phyloP scores from a whole-genome alignment of 2,888 invertebrate genomes.

The Morinoia aosen region DNA sequence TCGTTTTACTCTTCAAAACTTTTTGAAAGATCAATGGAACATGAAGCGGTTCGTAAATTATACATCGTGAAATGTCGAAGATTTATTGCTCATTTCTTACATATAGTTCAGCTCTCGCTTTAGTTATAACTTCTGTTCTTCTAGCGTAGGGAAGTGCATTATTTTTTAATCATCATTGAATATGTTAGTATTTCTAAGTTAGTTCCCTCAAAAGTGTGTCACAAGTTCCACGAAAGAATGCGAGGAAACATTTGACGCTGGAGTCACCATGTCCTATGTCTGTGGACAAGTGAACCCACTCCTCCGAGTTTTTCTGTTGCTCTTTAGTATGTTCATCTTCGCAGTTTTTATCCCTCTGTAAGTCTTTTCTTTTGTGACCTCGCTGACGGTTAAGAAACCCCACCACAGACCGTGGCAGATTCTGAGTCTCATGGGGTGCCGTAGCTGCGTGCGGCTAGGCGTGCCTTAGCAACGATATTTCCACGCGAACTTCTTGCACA shows the following conservation, averaged over 20 bases:
- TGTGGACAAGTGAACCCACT: neutral
- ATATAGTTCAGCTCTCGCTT: neutral
- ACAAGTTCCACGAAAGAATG: neutral
- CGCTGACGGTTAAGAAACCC: neutral
- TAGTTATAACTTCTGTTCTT: neutral
- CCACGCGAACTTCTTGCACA: too few relatives aligned
- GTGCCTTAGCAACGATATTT: too few relatives aligned
- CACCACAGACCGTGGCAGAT: conserved; percentile 4
- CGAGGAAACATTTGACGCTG: neutral
- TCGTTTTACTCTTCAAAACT: too few relatives aligned
- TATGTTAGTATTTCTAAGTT: neutral
- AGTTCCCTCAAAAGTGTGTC: neutral
- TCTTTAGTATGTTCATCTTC: neutral
- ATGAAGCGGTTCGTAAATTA: too few relatives aligned
- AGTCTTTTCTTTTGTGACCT: conserved; percentile 1
- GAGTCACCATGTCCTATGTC: neutral
- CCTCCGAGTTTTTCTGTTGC: neutral
- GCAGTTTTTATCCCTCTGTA: neutral
- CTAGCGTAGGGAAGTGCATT: neutral
- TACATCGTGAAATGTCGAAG: neutral
- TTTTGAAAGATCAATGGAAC: too few relatives aligned
- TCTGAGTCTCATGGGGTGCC: neutral
- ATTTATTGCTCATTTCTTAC: neutral
- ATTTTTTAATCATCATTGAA: neutral
- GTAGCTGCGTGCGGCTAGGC: neutral